These are phyloP conservation scores for Limnephilus rhombicus DNA, from an alignment of 2,888 invertebrate species.

Conservation along the genomic window DNA sequence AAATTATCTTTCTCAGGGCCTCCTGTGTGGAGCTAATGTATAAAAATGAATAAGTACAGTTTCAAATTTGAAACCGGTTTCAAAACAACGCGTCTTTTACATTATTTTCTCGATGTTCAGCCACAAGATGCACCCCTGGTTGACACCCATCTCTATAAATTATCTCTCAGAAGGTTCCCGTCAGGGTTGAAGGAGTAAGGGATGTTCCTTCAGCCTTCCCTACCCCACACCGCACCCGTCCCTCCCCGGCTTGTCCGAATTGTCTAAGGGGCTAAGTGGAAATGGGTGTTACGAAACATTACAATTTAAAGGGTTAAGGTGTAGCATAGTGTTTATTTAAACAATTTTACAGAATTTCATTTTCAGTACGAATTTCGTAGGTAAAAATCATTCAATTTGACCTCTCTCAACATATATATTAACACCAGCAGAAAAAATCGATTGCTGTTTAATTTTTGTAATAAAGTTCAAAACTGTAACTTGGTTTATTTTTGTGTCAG, in stretches of 20 bases:
- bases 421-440: no score
- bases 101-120: not conserved
- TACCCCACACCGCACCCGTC: no score
- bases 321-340: not conserved
- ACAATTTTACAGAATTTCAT: not conserved
- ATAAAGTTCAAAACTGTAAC: no score
- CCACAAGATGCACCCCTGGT: not conserved
- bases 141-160: conserved; percentile 28
- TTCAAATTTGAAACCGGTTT: not conserved
- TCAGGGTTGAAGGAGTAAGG: conserved; percentile 11
- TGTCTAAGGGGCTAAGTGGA: conserved; percentile 21
- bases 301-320: not conserved
- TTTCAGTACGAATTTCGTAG: no score
- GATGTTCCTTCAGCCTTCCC: not conserved
- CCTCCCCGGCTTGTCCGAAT: not conserved
- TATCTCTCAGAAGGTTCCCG: conserved; percentile 6
- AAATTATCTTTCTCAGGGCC: no score
- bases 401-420: no score
- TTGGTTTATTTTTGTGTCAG: no score
- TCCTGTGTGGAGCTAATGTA: no score
- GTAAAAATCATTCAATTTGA: no score
- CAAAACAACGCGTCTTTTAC: not conserved
- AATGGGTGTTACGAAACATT: conserved; percentile 8
- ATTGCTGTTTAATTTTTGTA: no score
- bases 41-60: no score